Evolutionary conservation across 2,888 invertebrate species (phyloP).

Genomic region (Panorpa germanica): DNA sequence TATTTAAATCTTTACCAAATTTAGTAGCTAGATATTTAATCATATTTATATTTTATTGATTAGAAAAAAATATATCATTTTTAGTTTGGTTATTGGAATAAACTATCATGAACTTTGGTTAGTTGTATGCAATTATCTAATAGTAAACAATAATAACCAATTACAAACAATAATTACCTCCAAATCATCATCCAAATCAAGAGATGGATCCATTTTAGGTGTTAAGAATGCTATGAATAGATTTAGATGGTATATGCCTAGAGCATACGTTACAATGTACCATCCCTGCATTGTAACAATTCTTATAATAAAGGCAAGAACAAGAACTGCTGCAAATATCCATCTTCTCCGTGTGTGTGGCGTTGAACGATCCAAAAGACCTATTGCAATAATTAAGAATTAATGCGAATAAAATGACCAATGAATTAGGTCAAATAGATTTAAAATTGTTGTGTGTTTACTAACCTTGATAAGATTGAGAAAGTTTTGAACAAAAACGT

Average conservation of each 20-base stretch:
- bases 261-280: conserved; percentile 98
- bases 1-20: too few species aligned
- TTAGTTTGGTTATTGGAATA: too few species aligned
- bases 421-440: too few species aligned
- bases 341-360: conserved; percentile 67
- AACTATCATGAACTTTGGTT: too few species aligned
- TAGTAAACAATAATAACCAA: conserved; percentile 5
- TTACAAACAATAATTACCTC: conserved; percentile 4
- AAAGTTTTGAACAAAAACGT: too few species aligned
- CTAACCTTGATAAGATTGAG: too few species aligned
- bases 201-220: conserved; percentile 96
- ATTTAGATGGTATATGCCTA: conserved; percentile 98
- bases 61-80: too few species aligned
- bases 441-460: too few species aligned
- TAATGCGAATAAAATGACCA: too few species aligned
- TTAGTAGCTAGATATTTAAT: too few species aligned
- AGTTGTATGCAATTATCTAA: conserved; percentile 15
- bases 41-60: too few species aligned
- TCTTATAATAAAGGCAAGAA: conserved; percentile 58
- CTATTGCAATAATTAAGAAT: too few species aligned
- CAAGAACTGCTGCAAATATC: conserved; percentile 48
- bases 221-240: conserved; percentile 99
- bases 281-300: conserved; percentile 88
- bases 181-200: conserved; percentile 72
- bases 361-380: conserved; percentile 72